phyloP scores from a whole-genome alignment of 1,140 invertebrate species.

The Camponotus pennsylvanicus region DNA sequence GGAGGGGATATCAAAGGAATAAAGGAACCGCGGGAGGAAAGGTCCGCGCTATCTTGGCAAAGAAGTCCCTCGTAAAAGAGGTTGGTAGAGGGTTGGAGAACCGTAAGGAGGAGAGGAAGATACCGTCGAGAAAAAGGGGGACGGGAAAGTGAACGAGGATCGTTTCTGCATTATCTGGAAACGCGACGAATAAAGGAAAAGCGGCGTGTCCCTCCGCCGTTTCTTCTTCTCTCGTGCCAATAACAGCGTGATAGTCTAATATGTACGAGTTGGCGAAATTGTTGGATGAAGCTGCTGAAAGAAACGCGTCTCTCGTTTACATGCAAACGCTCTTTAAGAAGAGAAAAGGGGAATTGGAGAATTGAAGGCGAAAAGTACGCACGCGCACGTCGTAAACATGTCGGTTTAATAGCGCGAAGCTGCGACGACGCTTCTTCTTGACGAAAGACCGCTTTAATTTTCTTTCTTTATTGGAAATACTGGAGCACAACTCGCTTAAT shows the following conservation, averaged over 20 bases:
- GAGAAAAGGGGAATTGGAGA: background rate
- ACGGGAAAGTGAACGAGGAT: slow-evolving; percentile 12
- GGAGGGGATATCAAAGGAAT: slow-evolving; percentile 53
- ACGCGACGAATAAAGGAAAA: slow-evolving; percentile 27
- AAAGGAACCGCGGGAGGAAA: slow-evolving; percentile 57
- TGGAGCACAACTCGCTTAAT: slow-evolving; percentile 21
- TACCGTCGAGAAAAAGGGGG: slow-evolving; percentile 24
- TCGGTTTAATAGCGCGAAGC: slow-evolving; percentile 10
- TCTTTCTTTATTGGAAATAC: background rate
- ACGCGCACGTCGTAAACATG: slow-evolving; percentile 24
- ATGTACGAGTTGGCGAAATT: slow-evolving; percentile 55
- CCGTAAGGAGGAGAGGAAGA: slow-evolving; percentile 9
- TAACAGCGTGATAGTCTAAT: slow-evolving; percentile 34
- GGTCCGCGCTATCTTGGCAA: slow-evolving; percentile 55
- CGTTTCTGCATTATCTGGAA: slow-evolving; percentile 57
- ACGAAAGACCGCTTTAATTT: background rate
- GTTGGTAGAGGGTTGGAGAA: background rate
- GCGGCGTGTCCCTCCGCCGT: background rate
- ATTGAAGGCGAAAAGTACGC: slow-evolving; percentile 13
- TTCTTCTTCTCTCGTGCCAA: background rate
- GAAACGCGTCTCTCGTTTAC: slow-evolving; percentile 60
- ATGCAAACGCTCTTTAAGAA: slow-evolving; percentile 41
- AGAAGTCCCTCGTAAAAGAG: slow-evolving; percentile 56
- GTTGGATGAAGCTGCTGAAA: slow-evolving; percentile 33
- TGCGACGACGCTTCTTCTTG: slow-evolving; percentile 4